phyloP scores from a whole-genome alignment of 2,113 vertebrate genomes.

The Cottus gobio region DNA sequence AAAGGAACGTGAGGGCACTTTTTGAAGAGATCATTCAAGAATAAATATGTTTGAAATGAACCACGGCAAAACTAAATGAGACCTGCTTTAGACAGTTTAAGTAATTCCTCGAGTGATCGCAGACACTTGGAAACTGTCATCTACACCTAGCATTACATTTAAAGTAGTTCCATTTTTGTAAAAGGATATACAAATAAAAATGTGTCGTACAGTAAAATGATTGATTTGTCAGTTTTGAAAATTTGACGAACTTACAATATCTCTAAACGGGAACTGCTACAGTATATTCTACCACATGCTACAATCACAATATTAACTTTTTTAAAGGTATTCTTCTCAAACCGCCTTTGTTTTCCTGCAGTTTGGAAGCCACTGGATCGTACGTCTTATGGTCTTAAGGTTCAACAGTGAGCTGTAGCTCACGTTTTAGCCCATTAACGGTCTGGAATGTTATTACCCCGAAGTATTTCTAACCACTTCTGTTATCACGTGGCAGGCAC shows the following conservation, averaged over 20 bases:
- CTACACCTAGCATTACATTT: neutral
- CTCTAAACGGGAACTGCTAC: neutral
- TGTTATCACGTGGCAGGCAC: slow-evolving; percentile 14
- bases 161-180: neutral
- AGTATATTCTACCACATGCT: no score
- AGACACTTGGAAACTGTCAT: slow-evolving; percentile 26
- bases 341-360: neutral
- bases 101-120: slow-evolving; percentile 16
- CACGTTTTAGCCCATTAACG: slow-evolving; percentile 30
- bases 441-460: slow-evolving; percentile 12
- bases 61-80: no score
- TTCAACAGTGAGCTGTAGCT: neutral
- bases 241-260: neutral
- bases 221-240: neutral
- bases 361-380: neutral
- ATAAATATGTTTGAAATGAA: slow-evolving; percentile 21
- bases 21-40: neutral
- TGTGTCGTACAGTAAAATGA: neutral
- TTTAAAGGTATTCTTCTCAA: neutral
- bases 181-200: neutral
- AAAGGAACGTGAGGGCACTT: no score
- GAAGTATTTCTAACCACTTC: slow-evolving; percentile 38
- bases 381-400: neutral
- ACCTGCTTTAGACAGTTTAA: no score
- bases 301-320: neutral